Base-by-base conservation (phyloP, 2,113 vertebrate genomes). In the Himantopus leucocephalus region DNA sequence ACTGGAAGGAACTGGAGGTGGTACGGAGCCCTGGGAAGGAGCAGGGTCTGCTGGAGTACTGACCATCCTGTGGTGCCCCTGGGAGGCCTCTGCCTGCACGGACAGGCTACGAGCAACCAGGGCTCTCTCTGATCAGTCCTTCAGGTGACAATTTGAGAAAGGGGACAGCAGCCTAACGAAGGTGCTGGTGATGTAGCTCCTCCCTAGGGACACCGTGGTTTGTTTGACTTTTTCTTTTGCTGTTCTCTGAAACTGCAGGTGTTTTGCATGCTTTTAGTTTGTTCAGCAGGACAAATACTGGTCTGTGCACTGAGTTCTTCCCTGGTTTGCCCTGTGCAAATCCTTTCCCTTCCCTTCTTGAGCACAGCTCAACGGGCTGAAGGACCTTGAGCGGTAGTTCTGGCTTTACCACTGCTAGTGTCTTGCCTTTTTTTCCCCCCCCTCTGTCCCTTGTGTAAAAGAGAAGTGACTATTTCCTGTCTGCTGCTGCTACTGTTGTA, bases 81-180 rank as follows among this genome's bases (percentile, higher is more conserved):
- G 50, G 62, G 16, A 43, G 24, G 76, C 18, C 37, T 35, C 63
- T 37, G n/a, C 55, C 55, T 7, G 6, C 0, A 3, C 19, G 43
- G 30, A n/a, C 0, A 7, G 43, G n/a, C 83, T 13, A 12, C 0
- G 1, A 45, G 73, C 45, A 68, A 5, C 45, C 73, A 60, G 17
- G 63, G 55, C 53, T 52, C 23, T 11, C 9, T 32, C 74, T 11
- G 43, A 10, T 50, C 48, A 24, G 22, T 50, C 12, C 30, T 34
- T 30, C 34, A 23, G 48, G n/a, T 23, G 41, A n/a, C n/a, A 8
- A 58, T 34, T 23, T 34, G 55, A 45, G 47, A 27, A 21, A 14
- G 39, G 35, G 22, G 48, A 29, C 5, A 62, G 27, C 29, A 52
- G 23, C 48, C 59, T 18, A 30, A 56, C 0, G 20, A 52, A 52